Percentiles rank a stretch among this genome's conserved stretches.
Conservation (phyloP, 2,888 invertebrate species). For the Chalcosyrphus nemorum region DNA sequence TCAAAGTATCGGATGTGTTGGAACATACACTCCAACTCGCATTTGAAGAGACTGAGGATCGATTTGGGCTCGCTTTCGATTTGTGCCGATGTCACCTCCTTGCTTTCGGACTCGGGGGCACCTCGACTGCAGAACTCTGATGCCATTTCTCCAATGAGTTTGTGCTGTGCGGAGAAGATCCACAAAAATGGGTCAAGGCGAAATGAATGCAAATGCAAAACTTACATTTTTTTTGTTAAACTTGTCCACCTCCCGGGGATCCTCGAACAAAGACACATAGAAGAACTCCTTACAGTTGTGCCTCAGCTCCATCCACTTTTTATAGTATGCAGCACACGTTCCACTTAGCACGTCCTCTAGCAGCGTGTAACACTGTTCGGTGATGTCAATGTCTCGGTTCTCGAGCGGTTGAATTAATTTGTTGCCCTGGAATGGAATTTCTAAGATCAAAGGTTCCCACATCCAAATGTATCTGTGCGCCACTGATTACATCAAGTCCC, state of each 20-base stretch:
- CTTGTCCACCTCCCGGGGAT: constrained; percentile 19
- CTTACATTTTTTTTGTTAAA: constrained; percentile 45
- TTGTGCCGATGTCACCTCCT: constrained; percentile 51
- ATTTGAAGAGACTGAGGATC: constrained; percentile 57
- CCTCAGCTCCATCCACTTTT: constrained; percentile 71
- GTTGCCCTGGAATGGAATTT: constrained; percentile 46
- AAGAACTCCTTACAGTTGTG: constrained; percentile 46
- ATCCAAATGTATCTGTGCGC: not conserved
- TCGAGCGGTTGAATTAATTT: constrained; percentile 57
- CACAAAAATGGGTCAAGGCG: not conserved
- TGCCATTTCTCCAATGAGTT: constrained; percentile 64
- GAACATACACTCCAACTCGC: constrained; percentile 74
- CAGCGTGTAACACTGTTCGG: constrained; percentile 40
- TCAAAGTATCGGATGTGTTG: constrained; percentile 75
- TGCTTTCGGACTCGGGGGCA: not conserved
- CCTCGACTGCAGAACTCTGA: constrained; percentile 73
- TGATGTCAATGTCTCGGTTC: constrained; percentile 41
- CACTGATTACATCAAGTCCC: constrained; percentile 75
- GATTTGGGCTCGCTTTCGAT: constrained; percentile 1
- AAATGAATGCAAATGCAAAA: not conserved
- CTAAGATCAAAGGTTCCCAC: constrained; percentile 40
- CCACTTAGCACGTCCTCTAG: constrained; percentile 73
- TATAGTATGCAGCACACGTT: constrained; percentile 74
- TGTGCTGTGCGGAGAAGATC: constrained; percentile 20
- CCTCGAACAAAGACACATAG: constrained; percentile 49